These are phyloP conservation scores for Periophthalmodon schlosseri DNA, from an alignment of 2,113 vertebrate species.

Conservation along the genomic window DNA sequence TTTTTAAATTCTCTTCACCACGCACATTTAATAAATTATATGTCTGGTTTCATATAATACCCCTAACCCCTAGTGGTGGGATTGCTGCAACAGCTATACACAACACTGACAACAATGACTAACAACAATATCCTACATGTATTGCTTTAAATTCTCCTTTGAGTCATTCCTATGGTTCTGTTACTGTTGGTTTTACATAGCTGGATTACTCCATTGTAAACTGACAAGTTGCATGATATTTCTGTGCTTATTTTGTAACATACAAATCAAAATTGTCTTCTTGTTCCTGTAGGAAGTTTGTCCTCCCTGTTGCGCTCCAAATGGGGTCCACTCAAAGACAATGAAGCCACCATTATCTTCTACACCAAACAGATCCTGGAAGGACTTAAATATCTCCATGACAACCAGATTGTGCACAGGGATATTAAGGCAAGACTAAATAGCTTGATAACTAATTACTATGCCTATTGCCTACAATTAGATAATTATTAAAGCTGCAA, in stretches of 20 bases:
- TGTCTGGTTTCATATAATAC: background rate
- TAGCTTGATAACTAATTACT: background rate
- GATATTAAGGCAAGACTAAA: conserved; percentile 85
- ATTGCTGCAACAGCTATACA: no score
- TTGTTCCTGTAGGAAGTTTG: conserved; percentile 81
- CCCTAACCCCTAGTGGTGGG: no score
- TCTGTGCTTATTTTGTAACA: background rate
- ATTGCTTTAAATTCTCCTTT: no score
- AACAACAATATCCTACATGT: no score
- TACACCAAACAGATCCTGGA: conserved; percentile 92
- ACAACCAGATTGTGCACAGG: conserved; percentile 90
- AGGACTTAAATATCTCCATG: conserved; percentile 89
- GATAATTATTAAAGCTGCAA: no score
- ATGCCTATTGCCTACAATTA: no score
- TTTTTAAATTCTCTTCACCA: no score
- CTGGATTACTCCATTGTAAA: no score
- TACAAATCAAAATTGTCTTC: background rate
- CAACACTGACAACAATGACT: no score
- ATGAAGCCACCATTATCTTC: conserved; percentile 88
- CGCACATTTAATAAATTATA: background rate
- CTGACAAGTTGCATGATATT: background rate
- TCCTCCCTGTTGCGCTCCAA: conserved; percentile 88
- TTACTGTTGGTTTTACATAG: no score
- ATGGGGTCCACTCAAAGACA: conserved; percentile 94
- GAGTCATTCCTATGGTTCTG: no score